Evolutionary conservation across 2,113 vertebrate genomes (phyloP).

Genomic region (Fulica atra): DNA sequence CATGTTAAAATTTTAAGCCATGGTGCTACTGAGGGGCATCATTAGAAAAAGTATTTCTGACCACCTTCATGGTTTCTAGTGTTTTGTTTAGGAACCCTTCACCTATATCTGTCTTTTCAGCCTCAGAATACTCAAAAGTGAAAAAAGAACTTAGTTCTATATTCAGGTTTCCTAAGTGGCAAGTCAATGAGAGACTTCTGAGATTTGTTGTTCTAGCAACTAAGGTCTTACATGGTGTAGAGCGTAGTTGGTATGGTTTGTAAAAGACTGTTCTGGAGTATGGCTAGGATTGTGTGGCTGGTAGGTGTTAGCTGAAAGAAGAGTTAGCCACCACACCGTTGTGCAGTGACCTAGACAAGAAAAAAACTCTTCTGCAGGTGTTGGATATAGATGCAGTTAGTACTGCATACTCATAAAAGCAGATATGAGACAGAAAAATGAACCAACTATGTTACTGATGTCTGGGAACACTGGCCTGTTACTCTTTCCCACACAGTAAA

Average conservation of each 20-base stretch:
- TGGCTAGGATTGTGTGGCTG: background rate
- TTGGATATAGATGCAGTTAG: background rate
- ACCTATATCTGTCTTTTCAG: background rate
- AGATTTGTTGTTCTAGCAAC: background rate
- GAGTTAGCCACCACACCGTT: background rate
- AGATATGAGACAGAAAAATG: background rate
- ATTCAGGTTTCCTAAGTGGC: background rate
- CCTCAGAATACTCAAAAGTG: background rate
- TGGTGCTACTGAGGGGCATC: background rate
- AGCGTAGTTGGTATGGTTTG: accelerated
- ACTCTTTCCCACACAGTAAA: background rate
- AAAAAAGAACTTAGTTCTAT: background rate
- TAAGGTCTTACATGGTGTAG: background rate
- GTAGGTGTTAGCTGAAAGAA: background rate
- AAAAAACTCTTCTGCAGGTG: background rate
- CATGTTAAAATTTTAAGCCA: background rate
- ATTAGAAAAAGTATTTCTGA: background rate
- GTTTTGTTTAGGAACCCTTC: background rate
- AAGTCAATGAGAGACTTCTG: background rate
- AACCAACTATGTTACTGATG: background rate
- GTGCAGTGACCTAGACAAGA: background rate
- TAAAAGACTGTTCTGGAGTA: background rate
- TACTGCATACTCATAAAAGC: background rate
- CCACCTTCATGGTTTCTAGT: background rate
- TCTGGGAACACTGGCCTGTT: background rate